phyloP scores from a whole-genome alignment of 2,113 vertebrate genomes.

The Menura novaehollandiae region DNA sequence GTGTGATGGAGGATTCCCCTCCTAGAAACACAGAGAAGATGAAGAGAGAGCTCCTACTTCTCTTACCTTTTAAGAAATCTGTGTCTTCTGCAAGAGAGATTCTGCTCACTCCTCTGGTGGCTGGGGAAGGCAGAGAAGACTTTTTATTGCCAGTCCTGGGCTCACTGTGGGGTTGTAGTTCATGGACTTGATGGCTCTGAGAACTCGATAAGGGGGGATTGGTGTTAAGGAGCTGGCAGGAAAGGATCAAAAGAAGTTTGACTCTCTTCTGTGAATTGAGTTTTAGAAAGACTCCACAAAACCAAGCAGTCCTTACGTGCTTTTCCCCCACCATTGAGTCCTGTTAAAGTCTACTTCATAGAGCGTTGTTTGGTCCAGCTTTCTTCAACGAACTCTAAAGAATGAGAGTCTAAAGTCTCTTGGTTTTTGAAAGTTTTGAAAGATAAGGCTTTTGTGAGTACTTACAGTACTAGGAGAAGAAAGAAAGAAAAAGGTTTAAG shows the following conservation, averaged over 20 bases:
- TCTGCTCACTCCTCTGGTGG: neutral
- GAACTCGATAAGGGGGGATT: neutral
- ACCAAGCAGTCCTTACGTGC: neutral
- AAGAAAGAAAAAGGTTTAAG: neutral
- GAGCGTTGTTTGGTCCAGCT: neutral
- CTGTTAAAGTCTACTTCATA: neutral
- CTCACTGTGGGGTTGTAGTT: neutral
- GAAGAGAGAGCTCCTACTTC: neutral
- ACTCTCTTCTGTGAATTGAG: neutral
- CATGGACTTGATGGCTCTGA: neutral
- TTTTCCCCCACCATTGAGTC: neutral
- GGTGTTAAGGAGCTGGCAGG: neutral
- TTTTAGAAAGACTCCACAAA: neutral
- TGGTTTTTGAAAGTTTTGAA: neutral
- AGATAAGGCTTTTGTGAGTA: neutral
- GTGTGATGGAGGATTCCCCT: neutral
- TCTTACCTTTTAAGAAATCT: neutral
- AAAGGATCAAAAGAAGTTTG: neutral
- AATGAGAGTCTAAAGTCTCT: neutral
- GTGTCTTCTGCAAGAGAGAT: neutral
- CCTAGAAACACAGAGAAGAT: neutral
- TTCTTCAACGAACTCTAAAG: neutral
- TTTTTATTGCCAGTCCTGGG: neutral
- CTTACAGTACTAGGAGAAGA: neutral
- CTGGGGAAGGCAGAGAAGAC: neutral